phyloP scores from a whole-genome alignment of 2,888 invertebrate species.

The Heliconius aoede region DNA sequence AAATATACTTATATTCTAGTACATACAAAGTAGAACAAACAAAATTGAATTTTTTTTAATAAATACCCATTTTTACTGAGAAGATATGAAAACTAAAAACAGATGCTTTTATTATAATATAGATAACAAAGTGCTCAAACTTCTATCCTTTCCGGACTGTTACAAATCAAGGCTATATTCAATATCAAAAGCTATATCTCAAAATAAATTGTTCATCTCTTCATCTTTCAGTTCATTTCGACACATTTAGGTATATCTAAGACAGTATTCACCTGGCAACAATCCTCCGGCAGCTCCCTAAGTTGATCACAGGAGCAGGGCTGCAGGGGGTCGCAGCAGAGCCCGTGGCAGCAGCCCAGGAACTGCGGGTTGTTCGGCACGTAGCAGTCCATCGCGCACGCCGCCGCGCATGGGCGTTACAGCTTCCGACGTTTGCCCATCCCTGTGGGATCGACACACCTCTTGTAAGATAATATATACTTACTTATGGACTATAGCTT shows the following conservation, averaged over 20 bases:
- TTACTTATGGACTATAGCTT: slow-evolving; percentile 7
- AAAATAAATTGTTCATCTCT: no score
- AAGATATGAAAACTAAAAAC: no score
- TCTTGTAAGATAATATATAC: slow-evolving; percentile 38
- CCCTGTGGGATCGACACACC: slow-evolving; percentile 55
- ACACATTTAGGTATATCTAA: not conserved
- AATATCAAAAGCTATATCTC: no score
- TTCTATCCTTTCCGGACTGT: no score
- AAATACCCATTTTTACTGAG: no score
- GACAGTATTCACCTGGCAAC: slow-evolving; percentile 66
- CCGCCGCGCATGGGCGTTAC: slow-evolving; percentile 70
- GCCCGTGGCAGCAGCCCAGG: slow-evolving; percentile 71
- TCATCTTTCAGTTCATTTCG: not conserved
- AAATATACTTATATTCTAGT: no score
- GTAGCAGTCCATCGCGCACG: slow-evolving; percentile 85
- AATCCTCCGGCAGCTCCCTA: slow-evolving; percentile 68
- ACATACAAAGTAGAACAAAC: no score
- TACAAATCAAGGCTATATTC: no score
- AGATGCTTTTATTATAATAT: no score
- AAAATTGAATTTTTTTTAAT: no score
- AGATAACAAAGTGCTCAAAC: no score
- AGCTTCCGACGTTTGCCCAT: slow-evolving; percentile 71
- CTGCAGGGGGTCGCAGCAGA: slow-evolving; percentile 78
- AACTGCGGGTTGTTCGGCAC: slow-evolving; percentile 88
- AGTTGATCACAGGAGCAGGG: slow-evolving; percentile 73